Evolutionary conservation across 2,797 vertebrate species (phyloP), one percentile per base, ranked within the genome.

Genomic region (Malurus splendens): DNA sequence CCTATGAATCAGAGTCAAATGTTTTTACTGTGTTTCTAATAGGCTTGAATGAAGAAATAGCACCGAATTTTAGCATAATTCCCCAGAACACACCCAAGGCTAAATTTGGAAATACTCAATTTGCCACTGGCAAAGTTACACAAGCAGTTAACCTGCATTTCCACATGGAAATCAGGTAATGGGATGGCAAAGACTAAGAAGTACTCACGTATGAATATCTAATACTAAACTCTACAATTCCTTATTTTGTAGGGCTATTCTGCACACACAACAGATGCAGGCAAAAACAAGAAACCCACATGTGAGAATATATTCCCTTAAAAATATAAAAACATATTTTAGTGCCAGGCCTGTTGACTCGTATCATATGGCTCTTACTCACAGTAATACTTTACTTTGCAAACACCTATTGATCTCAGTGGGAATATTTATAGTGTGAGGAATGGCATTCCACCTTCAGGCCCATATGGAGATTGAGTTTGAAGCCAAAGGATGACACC

Each of bases 1-100:
- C 7, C 30, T 11, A 8, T 84, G 79, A 89, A 80, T 70, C 78
- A 84, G 54, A 70, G 16, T 51, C 20, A 75, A 87, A 24, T 75
- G 33, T 45, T 82, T 90, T 75, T 51, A 45, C 9, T 61, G 10
- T 55, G 39, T 90, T 96, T 90, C 64, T 90, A 92, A 86, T n/a
- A 57, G 32, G 75, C 33, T 51, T 48, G 24, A 85, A 56, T 16
- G 48, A 93, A 64, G 33, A 74, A 76, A 68, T 61, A 81, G 20
- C 36, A 41, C 0, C 1, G 32, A 30, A 16, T 75, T 42, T 33
- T 32, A 60, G 25, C 7, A 3, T 10, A 89, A 83, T 48, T 85
- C 61, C 38, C 45, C 8, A 61, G 64, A 56, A 45, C 4, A 80
- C n/a, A 47, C 3, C 9, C 14, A 41, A 74, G 45, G 51, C 38